Conservation (phyloP, 2,113 vertebrate species). For the Helogale parvula region DNA sequence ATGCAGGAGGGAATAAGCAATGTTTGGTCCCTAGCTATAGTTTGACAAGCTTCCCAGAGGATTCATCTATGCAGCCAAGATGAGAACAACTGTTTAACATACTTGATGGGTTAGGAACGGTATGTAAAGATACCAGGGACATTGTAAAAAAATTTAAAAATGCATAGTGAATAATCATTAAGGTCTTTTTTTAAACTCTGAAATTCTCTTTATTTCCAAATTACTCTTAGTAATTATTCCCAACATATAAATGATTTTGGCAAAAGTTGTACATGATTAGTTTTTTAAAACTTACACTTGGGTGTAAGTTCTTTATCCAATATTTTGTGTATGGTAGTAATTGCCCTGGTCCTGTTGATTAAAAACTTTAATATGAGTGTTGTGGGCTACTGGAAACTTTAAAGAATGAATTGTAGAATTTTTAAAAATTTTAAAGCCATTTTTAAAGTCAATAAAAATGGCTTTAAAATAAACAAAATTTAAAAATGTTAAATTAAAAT, state of each 20-base stretch:
- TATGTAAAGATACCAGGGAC: not conserved
- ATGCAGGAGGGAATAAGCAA: not conserved
- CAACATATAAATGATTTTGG: conserved; percentile 6
- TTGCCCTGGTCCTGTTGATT: conserved; percentile 29
- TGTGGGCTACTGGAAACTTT: not conserved
- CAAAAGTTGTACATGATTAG: not conserved
- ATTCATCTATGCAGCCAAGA: not conserved
- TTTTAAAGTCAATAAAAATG: not conserved
- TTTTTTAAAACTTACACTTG: conserved; percentile 18
- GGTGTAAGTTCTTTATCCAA: not conserved
- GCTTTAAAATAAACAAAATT: no score
- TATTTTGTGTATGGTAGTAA: not conserved
- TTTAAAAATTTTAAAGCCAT: not conserved
- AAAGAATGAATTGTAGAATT: conserved; percentile 19
- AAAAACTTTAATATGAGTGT: conserved; percentile 24
- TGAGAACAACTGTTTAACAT: conserved; percentile 3
- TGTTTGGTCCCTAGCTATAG: not conserved
- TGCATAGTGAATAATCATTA: not conserved
- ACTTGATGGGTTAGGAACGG: not conserved
- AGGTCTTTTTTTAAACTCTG: not conserved
- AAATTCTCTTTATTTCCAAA: not conserved
- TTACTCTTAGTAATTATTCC: conserved; percentile 16
- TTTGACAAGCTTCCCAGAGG: not conserved
- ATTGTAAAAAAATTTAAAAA: conserved; percentile 13
- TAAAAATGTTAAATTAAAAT: not conserved